Conservation (phyloP, 2,888 invertebrate species). For the Caenorhabditis imperialis region DNA sequence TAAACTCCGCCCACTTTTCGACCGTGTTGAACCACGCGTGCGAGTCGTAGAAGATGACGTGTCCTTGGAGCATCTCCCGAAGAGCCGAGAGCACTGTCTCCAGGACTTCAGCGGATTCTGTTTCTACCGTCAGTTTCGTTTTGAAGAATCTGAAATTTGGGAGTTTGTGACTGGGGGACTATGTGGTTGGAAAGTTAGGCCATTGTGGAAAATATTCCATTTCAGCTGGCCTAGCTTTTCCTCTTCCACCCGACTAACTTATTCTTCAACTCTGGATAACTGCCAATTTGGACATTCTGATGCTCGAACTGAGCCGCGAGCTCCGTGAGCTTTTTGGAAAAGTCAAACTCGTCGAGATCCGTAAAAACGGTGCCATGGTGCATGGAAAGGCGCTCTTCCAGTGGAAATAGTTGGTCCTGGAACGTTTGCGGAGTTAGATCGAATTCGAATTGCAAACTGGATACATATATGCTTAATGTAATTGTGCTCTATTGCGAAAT, state of each 20-base stretch:
- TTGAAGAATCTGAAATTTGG: constrained; percentile 80
- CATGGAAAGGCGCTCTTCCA: constrained; percentile 50
- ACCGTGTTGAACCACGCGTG: constrained; percentile 78
- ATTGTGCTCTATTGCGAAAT: too few relatives aligned
- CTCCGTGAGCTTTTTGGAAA: constrained; percentile 80
- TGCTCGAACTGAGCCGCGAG: constrained; percentile 80
- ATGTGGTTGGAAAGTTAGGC: background rate
- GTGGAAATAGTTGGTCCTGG: constrained; percentile 72
- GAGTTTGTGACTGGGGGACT: background rate
- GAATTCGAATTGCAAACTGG: too few relatives aligned
- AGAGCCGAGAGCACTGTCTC: constrained; percentile 56
- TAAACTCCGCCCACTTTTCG: constrained; percentile 63
- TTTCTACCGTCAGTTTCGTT: constrained; percentile 81
- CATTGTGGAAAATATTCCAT: background rate
- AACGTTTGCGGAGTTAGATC: too few relatives aligned
- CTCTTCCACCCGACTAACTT: constrained; percentile 77
- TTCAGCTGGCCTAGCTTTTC: too few relatives aligned
- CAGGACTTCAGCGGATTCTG: constrained; percentile 76
- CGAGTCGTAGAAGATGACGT: constrained; percentile 80
- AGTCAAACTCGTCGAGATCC: constrained; percentile 78
- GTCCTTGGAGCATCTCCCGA: constrained; percentile 69
- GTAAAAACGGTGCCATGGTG: constrained; percentile 77
- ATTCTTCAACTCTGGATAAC: constrained; percentile 81
- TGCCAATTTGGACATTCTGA: constrained; percentile 81
- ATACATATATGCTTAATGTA: too few relatives aligned